These are phyloP conservation scores for Scaptomyza graminum DNA, from an alignment of 1,140 invertebrate genomes.

Conservation along the genomic window DNA sequence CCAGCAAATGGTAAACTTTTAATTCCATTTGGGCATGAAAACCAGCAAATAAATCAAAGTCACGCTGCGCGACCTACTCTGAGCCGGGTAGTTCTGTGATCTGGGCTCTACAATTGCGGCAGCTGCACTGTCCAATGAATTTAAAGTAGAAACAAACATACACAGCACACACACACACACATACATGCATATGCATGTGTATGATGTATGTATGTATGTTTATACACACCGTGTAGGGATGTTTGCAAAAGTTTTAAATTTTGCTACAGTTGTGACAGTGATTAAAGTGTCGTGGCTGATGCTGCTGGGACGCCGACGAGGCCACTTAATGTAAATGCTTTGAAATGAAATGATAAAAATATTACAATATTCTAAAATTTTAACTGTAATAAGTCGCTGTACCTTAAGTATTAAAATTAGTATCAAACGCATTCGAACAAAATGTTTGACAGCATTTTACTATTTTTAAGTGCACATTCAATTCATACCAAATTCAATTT, in stretches of 20 bases:
- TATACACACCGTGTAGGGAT: not conserved
- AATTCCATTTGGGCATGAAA: slow-evolving; percentile 68
- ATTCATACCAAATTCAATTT: no score
- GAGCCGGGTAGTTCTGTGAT: slow-evolving; percentile 14
- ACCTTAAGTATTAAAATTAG: no score
- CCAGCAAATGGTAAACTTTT: slow-evolving; percentile 63
- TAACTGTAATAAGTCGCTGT: no score
- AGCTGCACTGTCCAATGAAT: slow-evolving; percentile 67
- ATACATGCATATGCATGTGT: slow-evolving; percentile 36
- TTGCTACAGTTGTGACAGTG: slow-evolving; percentile 63
- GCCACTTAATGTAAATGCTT: slow-evolving; percentile 55
- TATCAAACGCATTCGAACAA: slow-evolving; percentile 49
- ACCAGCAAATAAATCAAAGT: slow-evolving; percentile 74
- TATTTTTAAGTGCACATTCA: no score
- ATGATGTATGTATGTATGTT: not conserved
- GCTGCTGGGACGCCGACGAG: slow-evolving; percentile 7
- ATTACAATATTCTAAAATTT: not conserved
- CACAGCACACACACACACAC: slow-evolving; percentile 23
- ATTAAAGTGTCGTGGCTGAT: slow-evolving; percentile 59
- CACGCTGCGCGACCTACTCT: slow-evolving; percentile 23
- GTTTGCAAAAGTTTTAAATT: slow-evolving; percentile 72
- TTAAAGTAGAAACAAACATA: slow-evolving; percentile 60
- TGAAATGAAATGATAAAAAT: not conserved
- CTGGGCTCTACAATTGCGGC: slow-evolving; percentile 29
- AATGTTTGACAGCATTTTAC: slow-evolving; percentile 49